Evolutionary conservation across 2,797 vertebrate genomes (phyloP), one percentile per base, ranked within the genome.

Genomic region (Champsocephalus gunnari): DNA sequence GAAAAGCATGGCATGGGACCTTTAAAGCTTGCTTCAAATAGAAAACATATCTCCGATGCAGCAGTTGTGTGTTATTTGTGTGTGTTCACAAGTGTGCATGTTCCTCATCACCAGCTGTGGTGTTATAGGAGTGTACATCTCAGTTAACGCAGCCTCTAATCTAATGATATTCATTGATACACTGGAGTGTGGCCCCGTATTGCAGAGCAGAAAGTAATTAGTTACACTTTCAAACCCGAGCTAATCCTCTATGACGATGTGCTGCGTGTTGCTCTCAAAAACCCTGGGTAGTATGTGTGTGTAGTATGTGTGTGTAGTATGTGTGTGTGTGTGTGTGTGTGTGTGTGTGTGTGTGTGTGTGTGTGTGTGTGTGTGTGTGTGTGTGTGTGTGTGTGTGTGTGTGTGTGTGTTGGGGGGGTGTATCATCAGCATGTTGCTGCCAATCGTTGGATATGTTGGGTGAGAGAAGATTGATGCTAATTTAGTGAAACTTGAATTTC

Each of bases 101-200:
- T 34, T 55, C 24, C 45, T 69, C 43, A 50, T 71, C 73, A 80
- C 77, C 57, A 51, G 49, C 48, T 3, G 0, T 38, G 38, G 63
- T 55, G 63, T 72, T 64, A 87, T 66, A 64, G 34, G 41, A 63
- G 71, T 56, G 66, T 74, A 70, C 66, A 66, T 75, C 74, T 87
- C 71, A 65, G 85, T 83, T 86, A 83, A 72, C 68, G 77, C 57
- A 73, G 82, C 54, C 81, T 71, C 69, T 71, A 65, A 79, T 80
- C 75, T 88, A 83, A 89, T 87, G 77, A 77, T 85, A 89, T 90
- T 91, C 85, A 84, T 87, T 88, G 80, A 80, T 85, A 91, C 80
- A 71, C 41, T 77, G 81, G 77, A 77, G 83, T 73, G 75, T 73
- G 82, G 77, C 75, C 63, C 17, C 70, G 81, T 82, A 76, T 84